These are phyloP conservation scores for Dendrolimus punctatus DNA, from an alignment of 1,140 invertebrate species.

Conservation along the genomic window DNA sequence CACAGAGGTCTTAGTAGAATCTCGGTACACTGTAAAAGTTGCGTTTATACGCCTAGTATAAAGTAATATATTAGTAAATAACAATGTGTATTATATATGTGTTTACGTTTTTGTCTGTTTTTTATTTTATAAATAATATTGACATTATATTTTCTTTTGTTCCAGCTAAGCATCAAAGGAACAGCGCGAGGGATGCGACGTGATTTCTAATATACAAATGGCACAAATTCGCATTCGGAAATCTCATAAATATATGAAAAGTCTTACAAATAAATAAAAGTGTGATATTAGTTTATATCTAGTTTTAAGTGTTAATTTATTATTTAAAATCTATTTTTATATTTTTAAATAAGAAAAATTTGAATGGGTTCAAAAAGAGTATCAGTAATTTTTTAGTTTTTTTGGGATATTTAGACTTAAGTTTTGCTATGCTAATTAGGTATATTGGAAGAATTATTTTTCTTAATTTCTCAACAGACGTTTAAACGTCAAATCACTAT, in stretches of 20 bases:
- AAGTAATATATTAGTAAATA: no score
- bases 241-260: conserved; percentile 1
- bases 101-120: neutral
- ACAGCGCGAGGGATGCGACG: conserved; percentile 53
- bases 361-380: conserved; percentile 2
- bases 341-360: conserved; percentile 9
- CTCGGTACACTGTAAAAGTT: no score
- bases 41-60: no score
- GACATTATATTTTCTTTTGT: conserved; percentile 26
- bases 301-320: conserved; percentile 51
- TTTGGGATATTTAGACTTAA: no score
- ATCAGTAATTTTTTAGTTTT: neutral
- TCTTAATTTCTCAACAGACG: no score
- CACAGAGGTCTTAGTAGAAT: no score
- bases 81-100: neutral
- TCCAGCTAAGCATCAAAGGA: conserved; percentile 66
- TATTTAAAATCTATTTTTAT: conserved; percentile 18
- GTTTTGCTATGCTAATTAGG: no score
- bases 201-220: conserved; percentile 22
- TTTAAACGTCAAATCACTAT: no score
- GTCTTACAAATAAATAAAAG: conserved; percentile 34
- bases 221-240: neutral
- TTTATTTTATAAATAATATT: neutral
- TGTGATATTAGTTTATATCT: conserved; percentile 63
- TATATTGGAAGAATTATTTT: no score